Evolutionary conservation across 2,888 invertebrate species (phyloP).

Genomic region (Sepiola atlantica): DNA sequence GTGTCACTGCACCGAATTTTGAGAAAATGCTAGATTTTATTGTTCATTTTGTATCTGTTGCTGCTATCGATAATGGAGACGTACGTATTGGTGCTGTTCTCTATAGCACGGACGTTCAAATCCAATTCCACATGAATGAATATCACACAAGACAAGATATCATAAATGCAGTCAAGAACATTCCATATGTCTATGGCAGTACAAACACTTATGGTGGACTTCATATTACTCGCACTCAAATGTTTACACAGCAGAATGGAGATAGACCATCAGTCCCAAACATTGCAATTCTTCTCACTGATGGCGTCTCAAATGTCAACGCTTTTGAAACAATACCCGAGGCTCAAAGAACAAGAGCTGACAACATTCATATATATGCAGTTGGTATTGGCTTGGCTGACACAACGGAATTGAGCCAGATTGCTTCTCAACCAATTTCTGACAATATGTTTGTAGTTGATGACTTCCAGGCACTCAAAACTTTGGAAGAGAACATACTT

Average conservation of each 20-base stretch:
- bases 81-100: slow-evolving; percentile 59
- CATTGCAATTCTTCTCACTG: neutral
- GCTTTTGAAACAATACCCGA: slow-evolving; percentile 65
- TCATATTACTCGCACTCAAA: slow-evolving; percentile 59
- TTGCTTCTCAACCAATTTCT: slow-evolving; percentile 58
- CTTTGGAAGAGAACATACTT: slow-evolving; percentile 56
- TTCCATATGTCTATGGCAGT: slow-evolving; percentile 64
- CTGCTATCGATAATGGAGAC: slow-evolving; percentile 58
- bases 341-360: slow-evolving; percentile 56
- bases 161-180: slow-evolving; percentile 59
- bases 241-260: slow-evolving; percentile 63
- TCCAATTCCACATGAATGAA: slow-evolving; percentile 57
- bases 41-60: slow-evolving; percentile 57
- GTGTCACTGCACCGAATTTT: slow-evolving; percentile 64
- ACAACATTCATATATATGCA: slow-evolving; percentile 54
- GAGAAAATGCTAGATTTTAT: slow-evolving; percentile 59
- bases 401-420: slow-evolving; percentile 62
- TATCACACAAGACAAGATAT: slow-evolving; percentile 55
- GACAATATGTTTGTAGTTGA: slow-evolving; percentile 60
- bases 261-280: slow-evolving; percentile 61
- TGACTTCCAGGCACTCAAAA: slow-evolving; percentile 51
- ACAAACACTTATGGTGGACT: slow-evolving; percentile 71
- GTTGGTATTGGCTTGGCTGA: slow-evolving; percentile 61
- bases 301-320: slow-evolving; percentile 66
- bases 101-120: slow-evolving; percentile 56